Evolutionary conservation across 2,888 invertebrate species (phyloP), one percentile per base, ranked within the genome.

Genomic region (Synergus japonicus): DNA sequence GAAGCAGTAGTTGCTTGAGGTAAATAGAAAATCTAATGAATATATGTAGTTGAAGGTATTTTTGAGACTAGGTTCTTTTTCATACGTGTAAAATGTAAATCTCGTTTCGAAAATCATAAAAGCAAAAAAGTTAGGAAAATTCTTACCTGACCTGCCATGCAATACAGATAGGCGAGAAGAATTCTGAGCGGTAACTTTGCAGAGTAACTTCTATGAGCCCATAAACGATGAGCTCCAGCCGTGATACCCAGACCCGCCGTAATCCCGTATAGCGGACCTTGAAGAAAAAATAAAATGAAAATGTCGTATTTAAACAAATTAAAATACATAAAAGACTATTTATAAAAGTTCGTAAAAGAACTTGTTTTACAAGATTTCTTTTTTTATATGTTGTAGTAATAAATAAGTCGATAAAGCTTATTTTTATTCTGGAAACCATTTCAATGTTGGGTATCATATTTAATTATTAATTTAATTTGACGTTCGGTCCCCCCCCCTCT

Each of bases 171-270:
- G 93, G 96, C 96, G 2, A 99, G 94, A 69, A 96, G 93, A 79
- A 97, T 92, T 86, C 95, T 94, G 1, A 98, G 93, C 1, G 96
- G 95, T 8, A 94, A 93, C 86, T 93, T 95, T 0, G 98, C 99
- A 86, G 95, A 95, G 92, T 98, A 99, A 2, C 97, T 94, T 79
- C 94, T 93, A 92, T 99, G 99, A 0, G 98, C 96, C 98, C 99
- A 99, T 69, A 99, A 93, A 83, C 99, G 94, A 92, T 99, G 99
- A 0, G 97, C 96, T 0, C 99, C 99, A 0, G 97, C 97, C 0
- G 98, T 98, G 64, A 97, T 95, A 10, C 98, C 98, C 82, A 98
- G 89, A 37, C 91, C 91, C 3, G 87, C 80, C 4, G 77, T 77
- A 29, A 83, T 5, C 44, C 89, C 89, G 79, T 87, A 89, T 15